Conservation (phyloP, 2,113 vertebrate genomes). For the Ovis aries region DNA sequence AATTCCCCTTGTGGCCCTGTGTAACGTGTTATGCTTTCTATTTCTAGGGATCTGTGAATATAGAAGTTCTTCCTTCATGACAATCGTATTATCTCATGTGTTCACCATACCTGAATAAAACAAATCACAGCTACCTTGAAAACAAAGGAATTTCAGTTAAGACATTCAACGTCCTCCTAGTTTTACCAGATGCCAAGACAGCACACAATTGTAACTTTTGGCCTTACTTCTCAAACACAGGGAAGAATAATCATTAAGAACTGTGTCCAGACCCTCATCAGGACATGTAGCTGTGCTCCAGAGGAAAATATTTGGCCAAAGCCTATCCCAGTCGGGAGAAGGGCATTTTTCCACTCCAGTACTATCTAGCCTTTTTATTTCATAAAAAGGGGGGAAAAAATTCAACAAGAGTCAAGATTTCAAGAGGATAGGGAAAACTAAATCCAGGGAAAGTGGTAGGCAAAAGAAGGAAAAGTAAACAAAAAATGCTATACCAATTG, state of each 20-base stretch:
- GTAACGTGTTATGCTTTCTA: not conserved
- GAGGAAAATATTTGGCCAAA: not conserved
- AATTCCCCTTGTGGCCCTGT: not conserved
- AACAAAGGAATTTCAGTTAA: not conserved
- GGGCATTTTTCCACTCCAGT: not conserved
- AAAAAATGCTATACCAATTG: not conserved
- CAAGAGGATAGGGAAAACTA: not conserved
- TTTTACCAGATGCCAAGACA: not conserved
- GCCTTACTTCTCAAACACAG: not conserved
- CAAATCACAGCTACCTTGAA: not conserved
- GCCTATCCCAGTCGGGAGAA: not conserved
- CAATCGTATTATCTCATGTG: not conserved
- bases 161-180: not conserved
- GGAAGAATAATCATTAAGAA: not conserved
- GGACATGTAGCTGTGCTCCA: not conserved
- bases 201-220: not conserved
- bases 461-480: not conserved
- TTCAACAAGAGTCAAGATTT: not conserved
- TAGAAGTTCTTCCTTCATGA: not conserved
- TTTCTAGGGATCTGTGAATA: not conserved
- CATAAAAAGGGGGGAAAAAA: not conserved
- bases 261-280: not conserved
- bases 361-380: not conserved
- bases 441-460: not conserved
- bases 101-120: not conserved